A percentile compares a stretch with the other conserved stretches of the same genome.
Conservation (phyloP, 2,113 vertebrate genomes). For the Lophius piscatorius region DNA sequence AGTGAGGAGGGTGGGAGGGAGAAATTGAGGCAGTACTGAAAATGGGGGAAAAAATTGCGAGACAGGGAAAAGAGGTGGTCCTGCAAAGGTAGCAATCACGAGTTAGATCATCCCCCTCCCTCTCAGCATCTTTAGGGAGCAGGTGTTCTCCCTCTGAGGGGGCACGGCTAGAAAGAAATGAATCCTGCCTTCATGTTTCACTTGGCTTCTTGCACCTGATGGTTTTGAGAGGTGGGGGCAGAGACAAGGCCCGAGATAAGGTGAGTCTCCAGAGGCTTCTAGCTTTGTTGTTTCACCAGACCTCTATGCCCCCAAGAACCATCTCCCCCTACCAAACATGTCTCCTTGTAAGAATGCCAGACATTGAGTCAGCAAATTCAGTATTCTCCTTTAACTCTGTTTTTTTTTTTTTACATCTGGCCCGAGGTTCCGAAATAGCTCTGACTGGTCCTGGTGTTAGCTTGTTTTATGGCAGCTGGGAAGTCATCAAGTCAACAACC, state of each 20-base stretch:
- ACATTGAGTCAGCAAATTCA: constrained; percentile 65
- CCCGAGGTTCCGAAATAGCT: constrained; percentile 44
- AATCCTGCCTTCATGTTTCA: constrained; percentile 61
- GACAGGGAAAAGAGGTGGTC: constrained; percentile 4
- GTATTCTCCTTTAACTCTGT: constrained; percentile 22
- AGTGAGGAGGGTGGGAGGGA: constrained; percentile 2
- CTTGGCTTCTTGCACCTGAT: constrained; percentile 75
- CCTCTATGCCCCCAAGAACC: constrained; percentile 46
- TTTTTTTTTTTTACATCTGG: constrained; percentile 17
- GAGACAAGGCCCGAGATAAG: constrained; percentile 68
- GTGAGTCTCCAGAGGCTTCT: constrained; percentile 60
- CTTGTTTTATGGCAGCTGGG: no score
- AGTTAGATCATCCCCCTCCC: neutral
- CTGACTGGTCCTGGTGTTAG: constrained; percentile 17
- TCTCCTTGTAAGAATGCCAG: constrained; percentile 63
- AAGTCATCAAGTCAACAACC: constrained; percentile 5
- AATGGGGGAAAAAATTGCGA: neutral
- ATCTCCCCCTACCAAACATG: constrained; percentile 40
- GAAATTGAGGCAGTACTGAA: no score
- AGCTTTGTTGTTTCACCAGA: constrained; percentile 60
- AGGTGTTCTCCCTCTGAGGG: constrained; percentile 65
- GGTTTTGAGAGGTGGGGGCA: constrained; percentile 56
- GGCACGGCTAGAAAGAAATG: constrained; percentile 43
- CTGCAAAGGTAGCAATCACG: constrained; percentile 36
- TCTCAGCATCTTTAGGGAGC: constrained; percentile 48